Base-by-base conservation (phyloP, 2,888 invertebrate genomes). In the Xestoiulus laeticollis region DNA sequence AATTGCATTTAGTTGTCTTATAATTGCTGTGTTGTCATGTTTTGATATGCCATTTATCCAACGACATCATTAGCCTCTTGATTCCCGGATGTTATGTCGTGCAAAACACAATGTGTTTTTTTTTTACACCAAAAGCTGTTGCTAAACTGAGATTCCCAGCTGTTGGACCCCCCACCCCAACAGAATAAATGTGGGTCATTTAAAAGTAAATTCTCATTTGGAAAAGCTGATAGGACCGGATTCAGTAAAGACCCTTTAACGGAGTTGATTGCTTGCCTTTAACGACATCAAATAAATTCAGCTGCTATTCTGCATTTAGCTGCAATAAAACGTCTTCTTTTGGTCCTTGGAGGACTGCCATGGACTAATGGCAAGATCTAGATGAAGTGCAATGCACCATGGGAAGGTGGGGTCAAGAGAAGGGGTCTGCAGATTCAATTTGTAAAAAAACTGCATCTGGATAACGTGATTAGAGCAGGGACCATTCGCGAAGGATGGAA, bases 261-360 rank as follows among this genome's bases (percentile, higher is more conserved):
- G 6, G 59, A 59, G 59, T 59, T 59, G 59, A 59, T 59, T 59
- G 59, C 59, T 59, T 59, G 59, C n/a, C 59, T 59, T n/a, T 59
- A 59, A 59, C 59, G 59, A 3, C n/a, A n/a, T n/a, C n/a, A n/a
- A 59, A 59, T 59, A 59, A 59, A 59, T 59, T 59, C 59, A 3
- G 12, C 3, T n/a, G 59, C 59, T n/a, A 59, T 59, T 59, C 59
- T 59, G 59, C 59, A 59, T 59, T 59, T 59, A n/a, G 59, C 3
- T 59, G n/a, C 59, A 59, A 19, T 59, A n/a, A 59, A 59, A 59
- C n/a, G 59, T 16, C 48, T 1, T 48, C 48, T 48, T 16, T 1
- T 1, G 10, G 48, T 12, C 12, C 6, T 38, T 38, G 38, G 38
- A 38, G 38, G 38, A 38, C 38, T 48, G 14, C 48, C 14, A 48